phyloP scores from a whole-genome alignment of 2,797 vertebrate species.

The Myiothlypis chrysogaster region DNA sequence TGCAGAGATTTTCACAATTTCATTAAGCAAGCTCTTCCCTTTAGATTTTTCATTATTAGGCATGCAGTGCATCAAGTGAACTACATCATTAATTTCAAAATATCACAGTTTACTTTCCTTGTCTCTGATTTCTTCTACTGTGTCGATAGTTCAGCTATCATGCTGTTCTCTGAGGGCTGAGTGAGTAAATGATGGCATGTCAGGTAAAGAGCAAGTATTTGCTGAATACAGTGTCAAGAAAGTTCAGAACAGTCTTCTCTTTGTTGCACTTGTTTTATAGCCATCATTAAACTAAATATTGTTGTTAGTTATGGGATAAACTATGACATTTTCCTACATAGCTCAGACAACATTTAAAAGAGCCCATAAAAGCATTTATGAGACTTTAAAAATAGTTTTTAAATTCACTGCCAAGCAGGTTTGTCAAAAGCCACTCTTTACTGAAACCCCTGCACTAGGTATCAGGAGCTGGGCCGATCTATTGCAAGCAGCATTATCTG shows the following conservation, averaged over 20 bases:
- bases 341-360: slow-evolving; percentile 7
- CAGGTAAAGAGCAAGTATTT: slow-evolving; percentile 40
- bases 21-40: background rate
- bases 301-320: background rate
- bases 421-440: background rate
- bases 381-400: background rate
- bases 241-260: slow-evolving; percentile 16
- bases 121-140: background rate
- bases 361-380: slow-evolving; percentile 18
- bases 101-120: slow-evolving; percentile 1
- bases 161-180: background rate
- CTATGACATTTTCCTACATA: background rate
- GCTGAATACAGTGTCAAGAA: background rate
- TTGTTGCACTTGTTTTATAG: slow-evolving; percentile 8
- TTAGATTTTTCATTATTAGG: background rate
- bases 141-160: background rate
- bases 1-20: background rate
- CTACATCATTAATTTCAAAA: background rate
- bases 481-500: background rate
- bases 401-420: slow-evolving; percentile 29
- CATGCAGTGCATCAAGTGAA: background rate
- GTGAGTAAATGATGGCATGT: background rate
- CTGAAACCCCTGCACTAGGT: background rate
- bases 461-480: background rate
- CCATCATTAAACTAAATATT: slow-evolving; percentile 26